Conservation (phyloP, 64 coral and sea anemone species). For the Porites australiensis region DNA sequence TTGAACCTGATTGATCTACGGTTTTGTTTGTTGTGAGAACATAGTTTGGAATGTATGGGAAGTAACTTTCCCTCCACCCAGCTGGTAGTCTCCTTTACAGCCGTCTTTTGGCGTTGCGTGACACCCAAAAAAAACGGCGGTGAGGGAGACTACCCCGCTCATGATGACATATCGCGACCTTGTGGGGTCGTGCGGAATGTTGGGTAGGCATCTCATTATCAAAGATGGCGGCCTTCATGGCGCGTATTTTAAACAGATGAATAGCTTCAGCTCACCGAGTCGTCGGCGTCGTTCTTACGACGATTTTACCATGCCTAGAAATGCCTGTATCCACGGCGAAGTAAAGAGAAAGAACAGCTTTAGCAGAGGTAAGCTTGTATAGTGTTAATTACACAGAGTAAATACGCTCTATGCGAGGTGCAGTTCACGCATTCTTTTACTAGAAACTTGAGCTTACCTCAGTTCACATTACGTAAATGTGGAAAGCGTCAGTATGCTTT, state of each 20-base stretch:
- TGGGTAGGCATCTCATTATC: not conserved
- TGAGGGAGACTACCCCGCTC: not conserved
- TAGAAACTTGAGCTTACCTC: no score
- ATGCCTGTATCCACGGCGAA: not conserved
- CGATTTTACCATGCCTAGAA: slow-evolving; percentile 35
- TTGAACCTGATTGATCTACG: no score
- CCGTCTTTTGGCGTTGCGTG: no score
- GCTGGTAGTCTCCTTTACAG: no score
- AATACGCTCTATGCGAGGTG: no score
- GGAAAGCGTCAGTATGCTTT: no score
- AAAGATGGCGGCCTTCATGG: not conserved
- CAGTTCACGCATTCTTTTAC: no score
- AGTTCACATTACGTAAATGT: no score
- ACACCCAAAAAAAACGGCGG: not conserved
- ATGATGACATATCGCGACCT: not conserved
- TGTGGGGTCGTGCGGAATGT: not conserved
- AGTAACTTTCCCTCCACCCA: no score
- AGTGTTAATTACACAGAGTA: not conserved
- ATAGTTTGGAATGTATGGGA: no score
- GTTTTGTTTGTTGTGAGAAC: no score
- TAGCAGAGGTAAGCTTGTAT: slow-evolving; percentile 9
- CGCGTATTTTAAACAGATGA: slow-evolving; percentile 52
- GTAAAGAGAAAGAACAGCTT: slow-evolving; percentile 16
- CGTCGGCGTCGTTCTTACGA: not conserved
- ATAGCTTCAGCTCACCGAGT: not conserved